These are phyloP conservation scores for Eucidaris tribuloides DNA, from an alignment of 35 echinoderm and acorn worm species.

Conservation along the genomic window DNA sequence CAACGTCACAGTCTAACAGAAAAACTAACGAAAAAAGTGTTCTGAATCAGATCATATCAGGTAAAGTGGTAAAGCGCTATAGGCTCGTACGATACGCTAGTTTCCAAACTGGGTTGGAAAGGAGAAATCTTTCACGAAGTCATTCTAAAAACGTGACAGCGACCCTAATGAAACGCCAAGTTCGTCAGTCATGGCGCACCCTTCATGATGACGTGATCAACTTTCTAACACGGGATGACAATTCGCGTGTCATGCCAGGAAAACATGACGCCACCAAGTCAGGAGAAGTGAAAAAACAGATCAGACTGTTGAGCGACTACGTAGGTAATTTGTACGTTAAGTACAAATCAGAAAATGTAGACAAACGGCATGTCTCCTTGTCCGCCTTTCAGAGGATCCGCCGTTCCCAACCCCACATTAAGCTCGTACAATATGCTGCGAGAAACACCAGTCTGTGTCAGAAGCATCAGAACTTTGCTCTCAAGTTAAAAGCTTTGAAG, in stretches of 20 bases:
- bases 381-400: constrained; percentile 26
- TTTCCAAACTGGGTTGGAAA: no score
- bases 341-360: constrained; percentile 38
- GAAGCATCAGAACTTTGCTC: constrained; percentile 28
- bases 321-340: constrained; percentile 12
- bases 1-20: no score
- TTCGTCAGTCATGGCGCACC: not conserved
- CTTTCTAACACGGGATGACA: constrained; percentile 46
- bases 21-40: no score
- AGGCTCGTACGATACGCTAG: no score
- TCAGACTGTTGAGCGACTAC: constrained; percentile 6
- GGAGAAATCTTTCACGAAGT: no score
- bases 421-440: constrained; percentile 19
- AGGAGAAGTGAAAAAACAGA: constrained; percentile 8
- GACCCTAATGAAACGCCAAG: not conserved
- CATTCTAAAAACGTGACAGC: no score
- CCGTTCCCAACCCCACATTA: not conserved
- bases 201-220: constrained; percentile 30
- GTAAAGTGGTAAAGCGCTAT: no score
- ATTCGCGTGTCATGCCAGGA: constrained; percentile 41
- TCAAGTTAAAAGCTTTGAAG: constrained; percentile 33
- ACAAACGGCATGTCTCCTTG: constrained; percentile 17
- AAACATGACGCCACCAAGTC: constrained; percentile 40
- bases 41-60: no score
- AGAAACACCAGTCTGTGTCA: constrained; percentile 38